Percentiles rank a stretch among this genome's conserved stretches.
Conservation (phyloP, 2,113 vertebrate genomes). For the Poecile atricapillus region DNA sequence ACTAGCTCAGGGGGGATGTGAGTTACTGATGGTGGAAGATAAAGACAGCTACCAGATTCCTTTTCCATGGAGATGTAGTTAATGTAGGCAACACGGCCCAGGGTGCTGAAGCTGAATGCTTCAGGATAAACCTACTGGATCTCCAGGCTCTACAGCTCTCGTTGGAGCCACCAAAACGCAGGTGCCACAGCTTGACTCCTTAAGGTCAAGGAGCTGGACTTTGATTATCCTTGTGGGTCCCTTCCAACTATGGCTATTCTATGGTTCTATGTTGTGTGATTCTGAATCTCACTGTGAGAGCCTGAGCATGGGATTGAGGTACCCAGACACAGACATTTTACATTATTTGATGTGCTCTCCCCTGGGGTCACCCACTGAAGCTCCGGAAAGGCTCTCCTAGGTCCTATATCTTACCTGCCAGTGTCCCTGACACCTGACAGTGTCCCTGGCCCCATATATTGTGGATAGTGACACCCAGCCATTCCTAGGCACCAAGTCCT, state of each 20-base stretch:
- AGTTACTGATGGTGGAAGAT: neutral
- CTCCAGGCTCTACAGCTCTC: neutral
- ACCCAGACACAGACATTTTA: neutral
- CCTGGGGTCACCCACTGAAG: neutral
- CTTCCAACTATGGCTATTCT: neutral
- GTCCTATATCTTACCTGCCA: neutral
- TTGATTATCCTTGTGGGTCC: neutral
- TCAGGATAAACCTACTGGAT: neutral
- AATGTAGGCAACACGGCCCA: neutral
- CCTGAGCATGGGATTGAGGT: neutral
- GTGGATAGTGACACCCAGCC: neutral
- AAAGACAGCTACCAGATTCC: neutral
- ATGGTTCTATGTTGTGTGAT: neutral
- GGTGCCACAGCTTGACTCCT: neutral
- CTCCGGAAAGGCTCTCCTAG: neutral
- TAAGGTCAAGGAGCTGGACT: neutral
- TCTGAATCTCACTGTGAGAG: neutral
- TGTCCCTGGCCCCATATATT: neutral
- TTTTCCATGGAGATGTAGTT: neutral
- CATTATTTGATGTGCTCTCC: neutral
- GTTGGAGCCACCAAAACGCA: neutral
- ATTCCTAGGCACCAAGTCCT: neutral
- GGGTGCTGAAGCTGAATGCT: neutral
- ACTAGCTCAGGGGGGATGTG: neutral
- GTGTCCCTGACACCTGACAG: neutral